Base-by-base conservation (phyloP, 1,140 invertebrate genomes). In the Fopius arisanus region DNA sequence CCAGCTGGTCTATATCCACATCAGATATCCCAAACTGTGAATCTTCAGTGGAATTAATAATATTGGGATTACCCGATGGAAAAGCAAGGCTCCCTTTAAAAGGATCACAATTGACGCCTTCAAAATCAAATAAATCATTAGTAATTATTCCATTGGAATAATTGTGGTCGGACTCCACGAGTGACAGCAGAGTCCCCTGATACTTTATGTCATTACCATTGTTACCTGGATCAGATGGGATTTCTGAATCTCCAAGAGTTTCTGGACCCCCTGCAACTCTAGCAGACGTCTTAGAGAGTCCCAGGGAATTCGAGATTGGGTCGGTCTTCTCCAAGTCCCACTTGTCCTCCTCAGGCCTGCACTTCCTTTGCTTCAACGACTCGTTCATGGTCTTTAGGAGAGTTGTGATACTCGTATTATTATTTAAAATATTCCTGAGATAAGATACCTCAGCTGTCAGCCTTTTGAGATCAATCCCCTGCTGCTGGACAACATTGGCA, bases 401-500 rank as follows among this genome's bases (percentile, higher is more conserved):
- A 12, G 79, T 82, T 0, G 86, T 82, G 2, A 91, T 88, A 16
- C 83, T 81, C 0, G 83, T 84, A 59, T 86, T 88, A 72, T 91
- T 91, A 0, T 87, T 84, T n/a, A 91, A 74, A 1, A 91, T 83
- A 33, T 85, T 88, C 75, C 87, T 86, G 12, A 90, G 77, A 76
- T 91, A 91, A 62, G 83, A 82, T 0, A 90, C 87, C 75, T 91
- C 89, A 7, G 83, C 82, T 23, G 79, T 86, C 9, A 91, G 77
- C 37, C 88, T 86, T 29, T 83, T 79, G 2, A 90, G 86, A 2
- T 89, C 77, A 2, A 81, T 80, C 0, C 80, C 77, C 74, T 91
- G 90, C 12, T 87, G 83, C 7, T 89, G 84, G 3, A 91, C 77
- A 0, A 85, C 81, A 59, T 81, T 83, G 0, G 80, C 75, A n/a